Evolutionary conservation across 2,113 vertebrate species (phyloP), one percentile per base, ranked within the genome.

Genomic region (Psittacula cyanocephala): DNA sequence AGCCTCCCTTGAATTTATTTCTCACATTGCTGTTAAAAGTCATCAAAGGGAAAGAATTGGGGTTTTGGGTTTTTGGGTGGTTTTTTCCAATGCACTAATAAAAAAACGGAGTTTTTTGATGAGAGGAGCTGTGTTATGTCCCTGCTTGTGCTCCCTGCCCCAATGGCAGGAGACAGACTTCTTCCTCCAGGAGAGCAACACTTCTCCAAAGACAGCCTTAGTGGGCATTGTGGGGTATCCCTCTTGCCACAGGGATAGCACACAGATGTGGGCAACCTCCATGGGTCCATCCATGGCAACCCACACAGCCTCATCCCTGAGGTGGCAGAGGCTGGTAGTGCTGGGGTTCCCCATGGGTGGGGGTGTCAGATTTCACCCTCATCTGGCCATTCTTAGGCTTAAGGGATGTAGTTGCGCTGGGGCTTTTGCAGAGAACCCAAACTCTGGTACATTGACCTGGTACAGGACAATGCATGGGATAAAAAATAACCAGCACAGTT

Each of bases 1-100:
- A 69, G 29, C 22, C 24, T 11, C 74, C 65, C 39, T 72, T 47
- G 53, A 89, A 84, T 88, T 86, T 52, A 39, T 82, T 75, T 93
- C 95, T 96, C 84, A 87, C 62, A 24, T 44, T 77, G 81, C 60
- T 94, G 62, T 88, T 90, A 89, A 88, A 74, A 82, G 81, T 85
- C 91, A 94, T 67, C 89, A 83, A 93, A 92, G 84, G 46, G 87
- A 90, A 95, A 91, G 46, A 96, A 94, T 27, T 82, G 11, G 37
- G 35, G 4, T 41, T 52, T 35, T 35, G 22, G 13, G 9, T 43
- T 68, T 74, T 18, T 29, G 9, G 5, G 8, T 28, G 70, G 41
- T 93, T 64, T 94, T 59, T 19, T 46, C 64, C 78, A 76, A 86
- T 50, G 65, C 22, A 28, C 63, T 96, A 97, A 98, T 97, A 97